Evolutionary conservation across 1,140 invertebrate species (phyloP).

Genomic region (Drosophila takahashii): DNA sequence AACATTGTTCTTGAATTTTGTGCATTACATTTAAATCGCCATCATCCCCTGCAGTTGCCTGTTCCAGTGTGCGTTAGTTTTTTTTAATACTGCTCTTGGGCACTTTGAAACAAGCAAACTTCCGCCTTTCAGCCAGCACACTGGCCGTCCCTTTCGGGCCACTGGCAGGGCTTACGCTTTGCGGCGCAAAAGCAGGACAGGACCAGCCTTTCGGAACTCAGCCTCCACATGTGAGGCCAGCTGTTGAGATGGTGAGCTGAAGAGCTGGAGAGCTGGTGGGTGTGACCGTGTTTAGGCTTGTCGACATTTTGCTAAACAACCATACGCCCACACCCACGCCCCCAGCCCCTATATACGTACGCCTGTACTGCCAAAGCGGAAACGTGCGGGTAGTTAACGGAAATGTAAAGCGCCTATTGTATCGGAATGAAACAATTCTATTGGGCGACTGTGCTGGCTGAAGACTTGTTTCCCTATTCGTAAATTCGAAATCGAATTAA

Average conservation of each 20-base stretch:
- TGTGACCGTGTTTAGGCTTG: slow-evolving; percentile 52
- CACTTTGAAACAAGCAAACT: slow-evolving; percentile 12
- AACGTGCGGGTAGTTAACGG: slow-evolving; percentile 67
- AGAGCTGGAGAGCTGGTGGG: slow-evolving; percentile 25
- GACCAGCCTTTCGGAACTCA: slow-evolving; percentile 29
- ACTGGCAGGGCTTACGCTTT: neutral
- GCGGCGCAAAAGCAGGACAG: slow-evolving; percentile 47
- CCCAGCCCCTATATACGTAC: slow-evolving; percentile 9
- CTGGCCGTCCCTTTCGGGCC: slow-evolving; percentile 35
- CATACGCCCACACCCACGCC: slow-evolving; percentile 21
- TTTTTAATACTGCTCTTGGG: slow-evolving; percentile 10
- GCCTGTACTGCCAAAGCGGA: slow-evolving; percentile 53
- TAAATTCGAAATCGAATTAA: slow-evolving; percentile 43
- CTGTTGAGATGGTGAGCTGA: slow-evolving; percentile 3
- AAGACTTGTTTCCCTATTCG: slow-evolving; percentile 22
- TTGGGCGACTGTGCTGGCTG: slow-evolving; percentile 45
- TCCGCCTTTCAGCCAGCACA: neutral
- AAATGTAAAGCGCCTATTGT: slow-evolving; percentile 66
- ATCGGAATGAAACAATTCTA: slow-evolving; percentile 74
- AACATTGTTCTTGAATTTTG: slow-evolving; percentile 1
- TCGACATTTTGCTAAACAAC: slow-evolving; percentile 51
- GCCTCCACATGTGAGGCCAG: slow-evolving; percentile 8
- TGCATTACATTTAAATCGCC: neutral
- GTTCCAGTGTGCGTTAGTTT: slow-evolving; percentile 1
- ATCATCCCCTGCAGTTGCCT: neutral